Conservation (phyloP, 2,888 invertebrate species). For the Drosophila fulvimacula region DNA sequence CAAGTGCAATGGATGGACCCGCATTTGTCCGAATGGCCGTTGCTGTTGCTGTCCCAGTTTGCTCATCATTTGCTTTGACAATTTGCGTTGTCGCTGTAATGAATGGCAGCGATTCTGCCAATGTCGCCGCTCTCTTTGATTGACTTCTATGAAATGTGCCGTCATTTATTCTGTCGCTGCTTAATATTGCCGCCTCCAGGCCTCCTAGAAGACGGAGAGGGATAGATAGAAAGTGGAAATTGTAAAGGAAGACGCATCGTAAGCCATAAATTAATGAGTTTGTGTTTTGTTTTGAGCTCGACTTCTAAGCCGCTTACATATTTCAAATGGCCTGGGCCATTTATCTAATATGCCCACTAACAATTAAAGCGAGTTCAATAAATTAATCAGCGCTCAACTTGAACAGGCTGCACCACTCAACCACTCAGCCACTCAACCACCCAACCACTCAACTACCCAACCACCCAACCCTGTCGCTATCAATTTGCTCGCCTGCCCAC, state of each 20-base stretch:
- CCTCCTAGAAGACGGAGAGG: not conserved
- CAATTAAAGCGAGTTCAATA: slow-evolving; percentile 77
- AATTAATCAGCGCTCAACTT: slow-evolving; percentile 62
- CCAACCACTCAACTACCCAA: not conserved
- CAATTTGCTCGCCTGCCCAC: slow-evolving; percentile 1
- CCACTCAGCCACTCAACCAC: not conserved
- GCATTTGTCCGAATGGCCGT: slow-evolving; percentile 39
- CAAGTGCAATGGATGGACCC: slow-evolving; percentile 29
- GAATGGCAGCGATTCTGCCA: slow-evolving; percentile 64
- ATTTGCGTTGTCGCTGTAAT: slow-evolving; percentile 64
- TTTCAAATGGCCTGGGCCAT: slow-evolving; percentile 70
- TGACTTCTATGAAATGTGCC: slow-evolving; percentile 75
- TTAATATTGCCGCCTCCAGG: slow-evolving; percentile 60
- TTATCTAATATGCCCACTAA: slow-evolving; percentile 67
- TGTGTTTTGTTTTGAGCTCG: slow-evolving; percentile 56
- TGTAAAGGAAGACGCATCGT: slow-evolving; percentile 33
- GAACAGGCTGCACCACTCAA: slow-evolving; percentile 10
- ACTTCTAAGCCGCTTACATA: slow-evolving; percentile 60
- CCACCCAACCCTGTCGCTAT: not conserved
- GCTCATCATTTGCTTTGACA: slow-evolving; percentile 49
- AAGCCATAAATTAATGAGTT: slow-evolving; percentile 70
- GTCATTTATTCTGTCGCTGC: slow-evolving; percentile 76
- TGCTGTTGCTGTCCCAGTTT: slow-evolving; percentile 10
- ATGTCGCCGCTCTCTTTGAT: slow-evolving; percentile 66
- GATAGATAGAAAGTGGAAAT: slow-evolving; percentile 11